phyloP scores from a whole-genome alignment of 2,888 invertebrate genomes.

The Spicauda simplicius region DNA sequence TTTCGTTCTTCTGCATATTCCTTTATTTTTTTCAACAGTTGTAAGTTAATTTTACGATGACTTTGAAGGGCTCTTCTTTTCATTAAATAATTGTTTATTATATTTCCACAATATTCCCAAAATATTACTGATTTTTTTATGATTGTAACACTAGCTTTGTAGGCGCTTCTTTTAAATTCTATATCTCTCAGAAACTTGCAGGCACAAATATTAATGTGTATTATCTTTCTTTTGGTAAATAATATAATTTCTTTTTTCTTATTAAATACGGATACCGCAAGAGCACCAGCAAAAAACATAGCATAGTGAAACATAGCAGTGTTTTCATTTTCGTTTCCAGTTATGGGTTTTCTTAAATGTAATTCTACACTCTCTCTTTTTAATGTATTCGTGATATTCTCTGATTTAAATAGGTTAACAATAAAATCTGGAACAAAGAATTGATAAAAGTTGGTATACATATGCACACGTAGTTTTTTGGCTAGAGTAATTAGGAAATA shows the following conservation, averaged over 20 bases:
- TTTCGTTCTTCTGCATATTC: slow-evolving; percentile 62
- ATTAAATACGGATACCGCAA: slow-evolving; percentile 58
- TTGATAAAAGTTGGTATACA: not conserved
- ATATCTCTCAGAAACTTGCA: slow-evolving; percentile 34
- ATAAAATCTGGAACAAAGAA: slow-evolving; percentile 36
- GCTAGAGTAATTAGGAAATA: no score
- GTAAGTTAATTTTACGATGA: slow-evolving; percentile 49
- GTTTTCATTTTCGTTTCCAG: slow-evolving; percentile 6
- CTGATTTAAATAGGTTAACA: slow-evolving; percentile 19
- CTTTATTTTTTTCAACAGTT: slow-evolving; percentile 62
- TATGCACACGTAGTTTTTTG: not conserved
- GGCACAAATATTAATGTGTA: slow-evolving; percentile 43
- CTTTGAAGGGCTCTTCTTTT: slow-evolving; percentile 27
- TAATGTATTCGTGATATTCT: slow-evolving; percentile 17
- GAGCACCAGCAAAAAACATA: slow-evolving; percentile 62
- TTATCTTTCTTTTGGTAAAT: slow-evolving; percentile 49
- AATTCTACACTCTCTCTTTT: not conserved
- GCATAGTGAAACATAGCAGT: slow-evolving; percentile 50
- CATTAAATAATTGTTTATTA: slow-evolving; percentile 26
- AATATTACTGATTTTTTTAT: slow-evolving; percentile 42
- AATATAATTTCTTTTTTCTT: slow-evolving; percentile 56
- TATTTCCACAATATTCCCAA: slow-evolving; percentile 40
- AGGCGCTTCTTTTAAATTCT: slow-evolving; percentile 50
- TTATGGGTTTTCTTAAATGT: not conserved
- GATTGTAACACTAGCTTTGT: slow-evolving; percentile 42